phyloP scores from a whole-genome alignment of 2,797 vertebrate genomes.

The Lepus townsendii region DNA sequence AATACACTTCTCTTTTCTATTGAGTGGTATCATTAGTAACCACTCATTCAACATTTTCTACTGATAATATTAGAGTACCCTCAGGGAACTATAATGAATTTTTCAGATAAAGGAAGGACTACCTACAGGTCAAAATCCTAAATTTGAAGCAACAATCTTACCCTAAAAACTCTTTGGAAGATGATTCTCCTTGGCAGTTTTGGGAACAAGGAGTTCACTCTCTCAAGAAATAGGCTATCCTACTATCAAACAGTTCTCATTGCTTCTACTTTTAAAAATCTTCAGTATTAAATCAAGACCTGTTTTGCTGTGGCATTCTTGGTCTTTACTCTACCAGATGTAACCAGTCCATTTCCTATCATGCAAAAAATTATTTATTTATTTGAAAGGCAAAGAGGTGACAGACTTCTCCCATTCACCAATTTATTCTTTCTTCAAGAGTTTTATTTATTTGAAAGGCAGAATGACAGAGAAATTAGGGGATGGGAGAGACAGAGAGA shows the following conservation, averaged over 20 bases:
- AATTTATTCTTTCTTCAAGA: too few relatives aligned
- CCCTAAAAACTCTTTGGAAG: background rate
- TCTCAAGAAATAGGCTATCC: background rate
- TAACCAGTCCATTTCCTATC: background rate
- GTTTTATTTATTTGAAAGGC: too few relatives aligned
- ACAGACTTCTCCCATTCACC: too few relatives aligned
- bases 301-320: constrained; percentile 25
- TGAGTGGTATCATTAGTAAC: background rate
- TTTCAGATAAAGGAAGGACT: constrained; percentile 1
- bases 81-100: background rate
- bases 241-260: background rate
- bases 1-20: constrained; percentile 15
- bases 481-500: too few relatives aligned
- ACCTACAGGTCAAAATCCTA: background rate
- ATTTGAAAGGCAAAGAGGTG: too few relatives aligned
- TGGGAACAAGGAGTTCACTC: background rate
- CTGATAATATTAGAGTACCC: background rate
- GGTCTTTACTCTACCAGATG: background rate
- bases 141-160: constrained; percentile 29
- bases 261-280: background rate
- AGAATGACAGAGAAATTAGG: too few relatives aligned
- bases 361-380: too few relatives aligned
- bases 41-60: constrained; percentile 1
- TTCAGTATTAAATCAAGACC: constrained; percentile 47
- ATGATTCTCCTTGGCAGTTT: background rate